Percentiles rank a stretch among this genome's conserved stretches.
Evolutionary conservation across 2,888 invertebrate genomes (phyloP).

Genomic region (Trilocha varians): DNA sequence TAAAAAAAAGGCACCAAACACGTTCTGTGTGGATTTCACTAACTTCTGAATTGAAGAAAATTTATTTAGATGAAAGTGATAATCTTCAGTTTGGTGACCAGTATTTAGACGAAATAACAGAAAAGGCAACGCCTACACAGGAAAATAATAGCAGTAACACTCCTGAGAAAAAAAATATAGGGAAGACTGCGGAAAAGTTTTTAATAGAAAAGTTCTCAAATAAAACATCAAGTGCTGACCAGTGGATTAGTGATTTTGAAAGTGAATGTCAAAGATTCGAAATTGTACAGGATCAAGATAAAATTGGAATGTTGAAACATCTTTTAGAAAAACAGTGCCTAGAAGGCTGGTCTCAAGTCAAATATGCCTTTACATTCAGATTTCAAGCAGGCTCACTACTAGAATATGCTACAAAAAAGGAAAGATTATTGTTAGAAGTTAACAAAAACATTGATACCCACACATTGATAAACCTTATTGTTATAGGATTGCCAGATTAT

Average conservation of each 20-base stretch:
- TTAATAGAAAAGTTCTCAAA: constrained; percentile 7
- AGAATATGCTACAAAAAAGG: constrained; percentile 10
- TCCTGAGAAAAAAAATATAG: constrained; percentile 4
- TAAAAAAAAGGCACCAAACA: too few species aligned
- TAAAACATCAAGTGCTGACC: constrained; percentile 5
- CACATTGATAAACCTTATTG: constrained; percentile 7
- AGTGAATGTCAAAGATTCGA: constrained; percentile 10
- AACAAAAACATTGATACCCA: constrained; percentile 8
- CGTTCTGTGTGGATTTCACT: too few species aligned
- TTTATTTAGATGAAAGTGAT: neutral
- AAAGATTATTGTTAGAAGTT: constrained; percentile 8
- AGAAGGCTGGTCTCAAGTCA: constrained; percentile 11
- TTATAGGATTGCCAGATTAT: constrained; percentile 9
- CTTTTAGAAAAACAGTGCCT: constrained; percentile 5
- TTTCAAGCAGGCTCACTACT: constrained; percentile 6
- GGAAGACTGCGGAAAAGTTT: constrained; percentile 7
- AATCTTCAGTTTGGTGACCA: constrained; percentile 2
- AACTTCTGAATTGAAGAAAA: too few species aligned
- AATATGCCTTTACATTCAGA: constrained; percentile 12
- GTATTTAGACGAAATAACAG: neutral
- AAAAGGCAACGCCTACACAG: neutral
- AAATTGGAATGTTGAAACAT: constrained; percentile 9
- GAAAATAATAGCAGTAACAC: neutral
- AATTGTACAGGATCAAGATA: constrained; percentile 6
- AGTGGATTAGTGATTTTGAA: constrained; percentile 11